These are phyloP conservation scores for Diplodus sargus DNA, from an alignment of 2,797 vertebrate species.

Conservation along the genomic window DNA sequence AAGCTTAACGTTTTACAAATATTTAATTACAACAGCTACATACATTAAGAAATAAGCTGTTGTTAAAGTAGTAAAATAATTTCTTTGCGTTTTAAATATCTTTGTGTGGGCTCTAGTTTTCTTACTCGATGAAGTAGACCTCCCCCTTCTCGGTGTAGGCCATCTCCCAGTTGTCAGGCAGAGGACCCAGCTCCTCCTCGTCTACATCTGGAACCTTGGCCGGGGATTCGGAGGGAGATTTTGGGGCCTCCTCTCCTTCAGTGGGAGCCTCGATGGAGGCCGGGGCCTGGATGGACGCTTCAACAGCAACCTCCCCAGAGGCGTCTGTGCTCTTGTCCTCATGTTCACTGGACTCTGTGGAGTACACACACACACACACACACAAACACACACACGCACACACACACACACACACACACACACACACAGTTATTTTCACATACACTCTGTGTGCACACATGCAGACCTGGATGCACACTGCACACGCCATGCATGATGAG, in stretches of 20 bases:
- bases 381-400: constrained; percentile 36
- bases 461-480: constrained; percentile 60
- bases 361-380: constrained; percentile 22
- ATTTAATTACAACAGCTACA: not conserved
- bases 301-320: constrained; percentile 90
- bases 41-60: not conserved
- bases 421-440: constrained; percentile 56
- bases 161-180: constrained; percentile 99
- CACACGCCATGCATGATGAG: constrained; percentile 75
- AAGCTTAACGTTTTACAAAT: not conserved
- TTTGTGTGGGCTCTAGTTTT: constrained; percentile 3
- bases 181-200: constrained; percentile 91
- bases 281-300: constrained; percentile 88
- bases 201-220: constrained; percentile 83
- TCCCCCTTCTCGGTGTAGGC: constrained; percentile 99
- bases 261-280: constrained; percentile 87
- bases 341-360: constrained; percentile 96
- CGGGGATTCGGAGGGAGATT: constrained; percentile 88
- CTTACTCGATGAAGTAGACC: constrained; percentile 99
- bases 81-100: not conserved
- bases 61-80: not conserved
- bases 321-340: constrained; percentile 96
- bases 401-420: constrained; percentile 33
- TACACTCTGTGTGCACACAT: constrained; percentile 53
- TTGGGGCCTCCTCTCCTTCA: constrained; percentile 89